phyloP scores from a whole-genome alignment of 2,797 vertebrate species.

The Trachurus trachurus region DNA sequence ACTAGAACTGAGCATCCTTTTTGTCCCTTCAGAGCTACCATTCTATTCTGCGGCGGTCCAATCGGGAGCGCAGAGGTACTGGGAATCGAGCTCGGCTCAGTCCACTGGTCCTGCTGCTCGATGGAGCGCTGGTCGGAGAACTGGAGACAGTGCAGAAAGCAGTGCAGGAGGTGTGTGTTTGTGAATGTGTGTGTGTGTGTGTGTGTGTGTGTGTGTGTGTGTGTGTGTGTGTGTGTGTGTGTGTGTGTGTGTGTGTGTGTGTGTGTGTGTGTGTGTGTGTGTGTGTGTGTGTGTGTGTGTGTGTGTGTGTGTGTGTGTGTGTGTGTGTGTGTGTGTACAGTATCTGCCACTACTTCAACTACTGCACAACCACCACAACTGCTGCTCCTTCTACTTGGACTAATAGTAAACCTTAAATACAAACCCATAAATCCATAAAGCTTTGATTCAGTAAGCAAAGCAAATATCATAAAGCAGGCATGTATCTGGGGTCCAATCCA shows the following conservation, averaged over 20 bases:
- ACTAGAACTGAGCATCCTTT: neutral
- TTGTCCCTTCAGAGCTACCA: slow-evolving; percentile 83
- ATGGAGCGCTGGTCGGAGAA: slow-evolving; percentile 91
- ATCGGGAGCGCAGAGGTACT: slow-evolving; percentile 63
- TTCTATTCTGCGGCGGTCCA: slow-evolving; percentile 86
- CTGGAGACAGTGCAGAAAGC: slow-evolving; percentile 92
- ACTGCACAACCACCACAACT: neutral
- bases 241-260: no score
- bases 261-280: no score
- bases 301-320: no score
- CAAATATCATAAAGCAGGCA: neutral
- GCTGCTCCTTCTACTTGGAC: neutral
- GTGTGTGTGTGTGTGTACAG: no score
- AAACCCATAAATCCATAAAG: neutral
- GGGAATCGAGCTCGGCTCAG: slow-evolving; percentile 87
- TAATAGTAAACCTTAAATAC: neutral
- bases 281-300: no score
- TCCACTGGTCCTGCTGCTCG: slow-evolving; percentile 91
- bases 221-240: no score
- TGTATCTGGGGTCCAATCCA: neutral
- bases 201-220: no score
- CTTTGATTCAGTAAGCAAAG: neutral
- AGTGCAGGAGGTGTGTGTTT: slow-evolving; percentile 87
- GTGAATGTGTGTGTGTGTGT: no score
- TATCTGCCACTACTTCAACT: neutral